Conservation (phyloP, 2,797 vertebrate genomes). For the Naso thynnoides region DNA sequence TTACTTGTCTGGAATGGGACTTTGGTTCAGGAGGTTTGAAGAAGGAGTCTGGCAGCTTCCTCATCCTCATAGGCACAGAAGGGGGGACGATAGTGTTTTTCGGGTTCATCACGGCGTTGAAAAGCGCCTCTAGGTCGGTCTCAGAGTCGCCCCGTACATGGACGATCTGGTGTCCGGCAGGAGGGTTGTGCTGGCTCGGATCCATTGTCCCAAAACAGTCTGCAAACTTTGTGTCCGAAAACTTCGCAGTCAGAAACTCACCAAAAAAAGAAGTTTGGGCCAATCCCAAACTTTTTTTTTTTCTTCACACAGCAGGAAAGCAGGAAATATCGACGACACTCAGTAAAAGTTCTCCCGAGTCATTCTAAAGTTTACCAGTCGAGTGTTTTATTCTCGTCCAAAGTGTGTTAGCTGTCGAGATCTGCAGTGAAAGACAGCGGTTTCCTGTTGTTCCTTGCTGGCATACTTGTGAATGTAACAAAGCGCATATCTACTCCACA, state of each 20-base stretch:
- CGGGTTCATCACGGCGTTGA: constrained; percentile 99
- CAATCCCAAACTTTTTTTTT: constrained; percentile 55
- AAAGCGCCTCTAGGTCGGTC: constrained; percentile 96
- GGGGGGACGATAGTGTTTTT: constrained; percentile 92
- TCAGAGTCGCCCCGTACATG: constrained; percentile 97
- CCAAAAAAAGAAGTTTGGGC: constrained; percentile 23
- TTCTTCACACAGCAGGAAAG: constrained; percentile 60
- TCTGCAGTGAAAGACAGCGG: constrained; percentile 60
- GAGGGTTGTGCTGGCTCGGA: constrained; percentile 89
- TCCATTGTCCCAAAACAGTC: constrained; percentile 81
- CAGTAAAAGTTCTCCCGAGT: constrained; percentile 72
- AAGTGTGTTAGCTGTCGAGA: constrained; percentile 78
- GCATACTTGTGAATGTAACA: constrained; percentile 79
- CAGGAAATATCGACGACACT: constrained; percentile 59
- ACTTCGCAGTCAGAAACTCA: constrained; percentile 30
- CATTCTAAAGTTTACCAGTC: constrained; percentile 71
- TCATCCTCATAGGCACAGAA: constrained; percentile 95
- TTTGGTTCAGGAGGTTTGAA: constrained; percentile 98
- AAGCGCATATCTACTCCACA: constrained; percentile 82
- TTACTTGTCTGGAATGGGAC: constrained; percentile 97
- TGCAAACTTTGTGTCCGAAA: constrained; percentile 55
- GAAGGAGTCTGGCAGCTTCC: constrained; percentile 97
- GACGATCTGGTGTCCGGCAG: constrained; percentile 94
- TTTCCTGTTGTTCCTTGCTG: constrained; percentile 69
- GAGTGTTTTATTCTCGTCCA: constrained; percentile 27